phyloP scores from a whole-genome alignment of 2,888 invertebrate genomes.

The Pecten maximus region DNA sequence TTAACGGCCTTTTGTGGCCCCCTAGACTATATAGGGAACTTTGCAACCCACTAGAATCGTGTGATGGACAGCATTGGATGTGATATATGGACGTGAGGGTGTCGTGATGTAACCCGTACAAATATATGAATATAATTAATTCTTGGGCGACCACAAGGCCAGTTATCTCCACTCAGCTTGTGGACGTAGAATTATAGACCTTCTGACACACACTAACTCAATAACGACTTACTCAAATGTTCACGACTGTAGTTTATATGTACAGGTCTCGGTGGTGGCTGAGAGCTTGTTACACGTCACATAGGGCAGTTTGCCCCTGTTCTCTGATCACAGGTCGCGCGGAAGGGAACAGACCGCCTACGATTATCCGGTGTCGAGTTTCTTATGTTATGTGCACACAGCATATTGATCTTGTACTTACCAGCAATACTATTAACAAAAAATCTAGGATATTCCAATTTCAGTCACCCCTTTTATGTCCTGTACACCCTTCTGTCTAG shows the following conservation, averaged over 20 bases:
- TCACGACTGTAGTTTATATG: neutral
- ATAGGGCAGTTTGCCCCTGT: neutral
- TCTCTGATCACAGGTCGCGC: neutral
- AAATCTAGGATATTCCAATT: neutral
- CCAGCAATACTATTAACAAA: neutral
- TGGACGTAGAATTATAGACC: neutral
- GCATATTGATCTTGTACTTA: neutral
- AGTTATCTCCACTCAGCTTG: conserved; percentile 5
- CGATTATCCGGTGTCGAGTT: neutral
- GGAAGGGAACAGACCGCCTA: neutral
- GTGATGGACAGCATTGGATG: conserved; percentile 23
- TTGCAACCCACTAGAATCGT: neutral
- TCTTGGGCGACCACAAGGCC: conserved; percentile 5
- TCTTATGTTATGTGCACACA: neutral
- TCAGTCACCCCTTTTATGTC: neutral
- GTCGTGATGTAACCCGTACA: neutral
- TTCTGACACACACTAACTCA: neutral
- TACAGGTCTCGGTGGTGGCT: neutral
- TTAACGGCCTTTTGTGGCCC: neutral
- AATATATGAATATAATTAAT: neutral
- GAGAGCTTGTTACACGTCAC: neutral
- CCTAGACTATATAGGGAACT: conserved; percentile 28
- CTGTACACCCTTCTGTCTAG: neutral
- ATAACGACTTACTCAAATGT: neutral
- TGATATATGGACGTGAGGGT: conserved; percentile 15